phyloP scores from a whole-genome alignment of 2,797 vertebrate species.

The Microctenopoma stevenorrisi region DNA sequence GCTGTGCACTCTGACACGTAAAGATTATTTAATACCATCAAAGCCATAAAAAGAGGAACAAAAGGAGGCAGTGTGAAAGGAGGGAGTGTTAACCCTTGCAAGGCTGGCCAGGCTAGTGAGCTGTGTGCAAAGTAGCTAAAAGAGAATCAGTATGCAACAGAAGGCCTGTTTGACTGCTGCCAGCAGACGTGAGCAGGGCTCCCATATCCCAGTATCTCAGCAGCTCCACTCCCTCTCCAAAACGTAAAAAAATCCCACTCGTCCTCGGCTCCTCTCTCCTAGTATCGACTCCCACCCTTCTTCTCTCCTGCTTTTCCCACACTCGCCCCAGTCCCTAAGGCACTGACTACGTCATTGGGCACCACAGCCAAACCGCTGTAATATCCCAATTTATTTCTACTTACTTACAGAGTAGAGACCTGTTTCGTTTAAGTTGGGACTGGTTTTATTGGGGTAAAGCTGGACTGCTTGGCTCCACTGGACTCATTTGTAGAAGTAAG shows the following conservation, averaged over 20 bases:
- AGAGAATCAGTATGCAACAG: slow-evolving; percentile 72
- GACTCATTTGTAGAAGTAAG: slow-evolving; percentile 26
- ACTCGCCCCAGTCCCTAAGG: slow-evolving; percentile 79
- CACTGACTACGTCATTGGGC: slow-evolving; percentile 75
- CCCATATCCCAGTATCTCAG: slow-evolving; percentile 76
- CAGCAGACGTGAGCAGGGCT: slow-evolving; percentile 60
- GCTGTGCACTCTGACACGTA: slow-evolving; percentile 80
- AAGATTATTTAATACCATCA: slow-evolving; percentile 88
- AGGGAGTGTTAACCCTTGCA: slow-evolving; percentile 61
- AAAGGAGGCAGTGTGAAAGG: slow-evolving; percentile 59
- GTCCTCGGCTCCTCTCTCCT: slow-evolving; percentile 65
- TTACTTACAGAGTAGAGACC: slow-evolving; percentile 66
- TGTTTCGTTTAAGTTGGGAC: slow-evolving; percentile 69
- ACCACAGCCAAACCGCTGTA: slow-evolving; percentile 79
- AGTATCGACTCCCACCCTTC: slow-evolving; percentile 77
- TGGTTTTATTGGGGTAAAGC: slow-evolving; percentile 59
- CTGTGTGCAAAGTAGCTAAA: slow-evolving; percentile 26
- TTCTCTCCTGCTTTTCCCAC: slow-evolving; percentile 81
- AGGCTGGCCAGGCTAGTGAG: slow-evolving; percentile 24
- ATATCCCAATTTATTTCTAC: slow-evolving; percentile 77
- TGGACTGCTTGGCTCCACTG: slow-evolving; percentile 39
- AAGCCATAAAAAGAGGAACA: slow-evolving; percentile 79
- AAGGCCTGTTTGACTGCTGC: slow-evolving; percentile 54
- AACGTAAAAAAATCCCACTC: slow-evolving; percentile 47
- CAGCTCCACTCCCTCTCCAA: slow-evolving; percentile 60